Base-by-base conservation (phyloP, 2,888 invertebrate genomes). In the Noctua pronuba region DNA sequence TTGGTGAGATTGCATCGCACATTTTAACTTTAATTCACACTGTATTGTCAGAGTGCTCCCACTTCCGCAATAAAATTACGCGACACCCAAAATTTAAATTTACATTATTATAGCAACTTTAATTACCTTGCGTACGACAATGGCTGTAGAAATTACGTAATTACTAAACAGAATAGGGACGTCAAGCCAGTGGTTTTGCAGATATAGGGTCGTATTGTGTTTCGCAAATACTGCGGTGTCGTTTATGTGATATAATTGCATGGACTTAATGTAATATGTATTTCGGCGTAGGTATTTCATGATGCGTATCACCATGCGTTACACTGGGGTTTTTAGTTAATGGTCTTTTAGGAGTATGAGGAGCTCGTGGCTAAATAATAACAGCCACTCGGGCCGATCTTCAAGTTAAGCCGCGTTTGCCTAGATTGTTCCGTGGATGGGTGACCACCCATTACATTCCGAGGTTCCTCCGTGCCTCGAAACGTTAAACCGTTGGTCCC, bases 111-210 rank as follows among this genome's bases (percentile, higher is more conserved):
- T 41, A 55, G 49, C 31, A 41, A 72, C 66, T 77, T 88, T 82
- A 85, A 88, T 86, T 88, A 75, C 79, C 72, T 76, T 65, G 49
- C 7, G 58, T 55, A 65, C 31, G 73, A 87, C 77, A 88, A 86
- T 81, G 65, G 66, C 64, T 77, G 69, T 68, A 72, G 86, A 65
- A 75, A 83, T 80, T 82, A 75, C 64, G 58, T 74, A 69, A 79
- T 82, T 75, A 82, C 44, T 64, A 71, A 80, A 52, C 76, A 65
- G 44, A 83, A 82, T 72, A 38, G 67, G 58, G 38, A 49, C n/a
- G 16, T 69, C 64, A 81, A 65, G 28, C 11, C 44, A 13, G 62
- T 71, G 44, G 62, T 71, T 75, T 52, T 28, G 49, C 18, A 52
- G 31, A 69, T 67, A 67, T 11, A 28, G 31, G 60, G 24, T 38